These are phyloP conservation scores for Rotaria macrura DNA, from an alignment of 2,888 invertebrate genomes.

Conservation along the genomic window DNA sequence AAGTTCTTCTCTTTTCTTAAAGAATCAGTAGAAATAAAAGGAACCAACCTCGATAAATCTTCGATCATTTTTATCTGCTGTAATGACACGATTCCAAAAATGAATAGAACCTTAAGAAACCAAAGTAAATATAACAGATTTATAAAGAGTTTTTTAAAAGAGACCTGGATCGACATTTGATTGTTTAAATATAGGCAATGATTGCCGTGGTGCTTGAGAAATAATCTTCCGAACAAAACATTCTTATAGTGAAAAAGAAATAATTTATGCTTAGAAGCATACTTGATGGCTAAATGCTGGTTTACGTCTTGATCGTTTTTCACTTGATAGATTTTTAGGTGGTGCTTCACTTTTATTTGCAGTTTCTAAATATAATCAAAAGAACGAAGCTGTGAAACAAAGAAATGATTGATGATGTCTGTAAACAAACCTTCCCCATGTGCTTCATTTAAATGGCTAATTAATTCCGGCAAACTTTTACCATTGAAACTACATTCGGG, in stretches of 20 bases:
- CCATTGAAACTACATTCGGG: neutral
- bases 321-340: neutral
- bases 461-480: neutral
- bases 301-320: slow-evolving; percentile 19
- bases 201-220: neutral
- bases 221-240: neutral
- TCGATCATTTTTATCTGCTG: neutral
- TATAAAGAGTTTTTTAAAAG: neutral
- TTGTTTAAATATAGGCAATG: neutral
- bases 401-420: neutral
- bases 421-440: neutral
- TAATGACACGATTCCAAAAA: neutral
- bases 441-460: neutral
- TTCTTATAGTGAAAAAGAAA: rapidly evolving
- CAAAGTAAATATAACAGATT: neutral
- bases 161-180: neutral
- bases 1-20: neutral
- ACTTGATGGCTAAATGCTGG: slow-evolving; percentile 22
- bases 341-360: neutral
- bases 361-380: neutral
- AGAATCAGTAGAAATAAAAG: neutral
- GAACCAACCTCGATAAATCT: neutral
- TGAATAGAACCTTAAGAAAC: neutral
- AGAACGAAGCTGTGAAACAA: neutral
- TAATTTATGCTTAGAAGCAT: neutral